Evolutionary conservation across 2,797 vertebrate species (phyloP).

Genomic region (Crenuchus spilurus): DNA sequence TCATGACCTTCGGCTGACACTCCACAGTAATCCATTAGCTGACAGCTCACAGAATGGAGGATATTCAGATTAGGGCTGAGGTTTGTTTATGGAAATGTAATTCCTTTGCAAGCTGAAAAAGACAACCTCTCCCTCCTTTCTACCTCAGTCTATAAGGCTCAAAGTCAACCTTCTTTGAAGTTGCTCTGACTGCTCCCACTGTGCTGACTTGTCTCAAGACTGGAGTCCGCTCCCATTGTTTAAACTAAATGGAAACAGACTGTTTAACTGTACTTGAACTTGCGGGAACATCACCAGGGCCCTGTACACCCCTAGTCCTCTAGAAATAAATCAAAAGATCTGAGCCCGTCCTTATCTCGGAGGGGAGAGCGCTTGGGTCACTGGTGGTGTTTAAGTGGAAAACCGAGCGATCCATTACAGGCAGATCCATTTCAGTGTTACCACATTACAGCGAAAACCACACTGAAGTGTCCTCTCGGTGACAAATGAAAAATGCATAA

Average conservation of each 20-base stretch:
- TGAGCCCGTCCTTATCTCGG: conserved; percentile 27
- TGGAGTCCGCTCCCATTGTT: conserved; percentile 35
- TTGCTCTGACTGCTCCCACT: conserved; percentile 18
- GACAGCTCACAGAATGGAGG: not conserved
- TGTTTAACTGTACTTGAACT: conserved; percentile 48
- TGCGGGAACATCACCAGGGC: not conserved
- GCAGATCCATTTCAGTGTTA: conserved; percentile 41
- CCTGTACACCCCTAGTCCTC: conserved; percentile 37
- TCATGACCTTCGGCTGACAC: not conserved
- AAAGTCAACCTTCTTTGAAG: conserved; percentile 28
- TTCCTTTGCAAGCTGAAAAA: conserved; percentile 10
- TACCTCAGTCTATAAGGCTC: conserved; percentile 13
- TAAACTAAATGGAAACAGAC: conserved; percentile 47
- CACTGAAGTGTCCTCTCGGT: conserved; percentile 1
- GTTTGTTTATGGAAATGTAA: conserved; percentile 4
- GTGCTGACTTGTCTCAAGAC: conserved; percentile 35
- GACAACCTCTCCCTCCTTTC: conserved; percentile 23
- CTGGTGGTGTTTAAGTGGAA: conserved; percentile 34
- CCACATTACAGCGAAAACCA: conserved; percentile 31
- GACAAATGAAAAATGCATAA: conserved; percentile 53
- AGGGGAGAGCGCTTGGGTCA: conserved; percentile 36
- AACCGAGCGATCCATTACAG: conserved; percentile 49
- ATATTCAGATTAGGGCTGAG: conserved; percentile 16
- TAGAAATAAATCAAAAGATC: conserved; percentile 48
- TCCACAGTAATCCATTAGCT: not conserved